Evolutionary conservation across 2,888 invertebrate genomes (phyloP), one percentile per base, ranked within the genome.

Genomic region (Drosophila barbarae): DNA sequence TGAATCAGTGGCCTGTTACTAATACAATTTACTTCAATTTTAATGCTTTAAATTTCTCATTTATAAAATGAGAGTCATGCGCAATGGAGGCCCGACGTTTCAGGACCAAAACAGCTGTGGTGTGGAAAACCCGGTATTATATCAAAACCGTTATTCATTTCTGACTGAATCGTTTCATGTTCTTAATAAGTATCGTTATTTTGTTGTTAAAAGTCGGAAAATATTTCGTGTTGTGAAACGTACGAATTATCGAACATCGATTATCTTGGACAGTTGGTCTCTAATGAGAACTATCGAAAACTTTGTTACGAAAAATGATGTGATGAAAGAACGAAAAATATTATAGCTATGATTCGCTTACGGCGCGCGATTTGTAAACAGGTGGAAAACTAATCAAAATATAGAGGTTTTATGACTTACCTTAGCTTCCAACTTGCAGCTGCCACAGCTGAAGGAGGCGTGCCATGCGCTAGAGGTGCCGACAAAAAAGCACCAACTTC

Each of bases 311-410:
- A 47, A 47, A 21, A 32, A 47, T 9, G 21, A 13, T 47, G 46
- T 47, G 21, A 18, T 12, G 32, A 13, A 13, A 13, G 13, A 47
- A 47, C 8, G 1, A 28, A 15, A 28, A 28, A 10, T 6, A 28
- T 26, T 9, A 26, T 38, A 9, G 36, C 18, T 4, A 67, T 68
- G 67, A 50, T 53, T 44, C 64, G 84, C 18, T 85, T 88, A 53
- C 78, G 88, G 41, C 85, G 73, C 36, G 74, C 81, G 1, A 88
- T 88, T 64, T 81, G 81, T 56, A 82, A 88, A 56, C 87, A 86
- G 81, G 88, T 89, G 57, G 71, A 32, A 30, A 46, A 9, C 2
- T 46, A 46, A 13, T 54, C 0, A 13, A 32, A 13, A 15, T 54
- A 50, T 54, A 35, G 7, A 3, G 4, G 44, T 23, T 30, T 3